Base-by-base conservation (phyloP, 2,888 invertebrate genomes). In the Hylaea fasciaria region DNA sequence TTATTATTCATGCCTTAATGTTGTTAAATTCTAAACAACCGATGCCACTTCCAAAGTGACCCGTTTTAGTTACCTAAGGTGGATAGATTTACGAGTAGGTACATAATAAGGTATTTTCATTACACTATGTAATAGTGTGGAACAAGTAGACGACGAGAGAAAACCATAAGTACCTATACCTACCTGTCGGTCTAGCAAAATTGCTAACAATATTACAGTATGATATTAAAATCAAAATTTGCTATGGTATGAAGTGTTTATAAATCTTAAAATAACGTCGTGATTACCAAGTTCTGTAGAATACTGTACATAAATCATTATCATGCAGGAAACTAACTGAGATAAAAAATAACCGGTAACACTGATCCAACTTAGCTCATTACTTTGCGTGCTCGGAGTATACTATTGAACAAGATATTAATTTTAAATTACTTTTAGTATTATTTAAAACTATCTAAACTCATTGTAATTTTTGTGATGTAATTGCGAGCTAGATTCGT, bases 1-100 rank as follows among this genome's bases (percentile, higher is more conserved):
- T 86, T 83, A 79, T 74, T 85, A 86, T 87, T 86, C 86, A 85
- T 86, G 83, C 80, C 74, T 79, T 72, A 66, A 77, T 73, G 79
- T 83, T 85, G 87, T 83, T 79, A 81, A 83, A 85, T 80, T 73
- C 73, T 71, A 79, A 86, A 81, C 77, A 78, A 78, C 73, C 76
- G 74, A 76, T 78, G 73, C 78, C 77, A 78, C 67, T 66, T 70
- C 62, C 48, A 69, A 62, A 52, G 69, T 73, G 72, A 71, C 71
- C 69, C 64, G 70, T 71, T 71, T 73, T 69, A 65, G 66, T 66
- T 71, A 65, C 61, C 60, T 63, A 54, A 57, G 11, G 49, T 49
- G 10, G 46, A 41, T 48, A 35, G 11, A 40, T 29, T 2, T 37
- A n/a, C n/a, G 5, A 22, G 11, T n/a, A n/a, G n/a, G n/a, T 48